Conservation (phyloP, 2,113 vertebrate genomes). For the Pomatostomus ruficeps region DNA sequence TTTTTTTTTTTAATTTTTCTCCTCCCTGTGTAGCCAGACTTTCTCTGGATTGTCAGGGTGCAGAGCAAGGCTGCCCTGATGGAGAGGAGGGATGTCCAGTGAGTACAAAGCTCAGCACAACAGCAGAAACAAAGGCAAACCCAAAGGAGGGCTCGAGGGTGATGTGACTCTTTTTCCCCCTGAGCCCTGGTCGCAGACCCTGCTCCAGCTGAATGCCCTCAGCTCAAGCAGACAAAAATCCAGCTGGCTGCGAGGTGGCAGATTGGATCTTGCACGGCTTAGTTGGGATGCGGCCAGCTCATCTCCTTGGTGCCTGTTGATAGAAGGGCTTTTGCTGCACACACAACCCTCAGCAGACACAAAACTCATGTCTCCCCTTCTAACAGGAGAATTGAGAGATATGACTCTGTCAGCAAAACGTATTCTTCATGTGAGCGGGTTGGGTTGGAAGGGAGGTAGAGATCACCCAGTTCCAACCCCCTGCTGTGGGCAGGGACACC, state of each 20-base stretch:
- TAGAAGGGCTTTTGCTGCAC: slow-evolving; percentile 6
- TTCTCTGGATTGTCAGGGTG: not conserved
- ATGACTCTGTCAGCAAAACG: not conserved
- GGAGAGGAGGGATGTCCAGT: not conserved
- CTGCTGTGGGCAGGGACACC: not conserved
- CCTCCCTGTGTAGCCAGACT: not conserved
- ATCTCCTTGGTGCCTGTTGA: slow-evolving; percentile 37
- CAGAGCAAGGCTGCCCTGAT: not conserved
- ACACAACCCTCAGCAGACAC: slow-evolving; percentile 15
- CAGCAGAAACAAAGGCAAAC: not conserved
- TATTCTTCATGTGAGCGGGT: not conserved
- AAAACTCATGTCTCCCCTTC: slow-evolving; percentile 14
- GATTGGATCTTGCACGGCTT: not conserved
- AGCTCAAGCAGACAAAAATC: not conserved
- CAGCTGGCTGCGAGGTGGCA: not conserved
- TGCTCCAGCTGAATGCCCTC: not conserved
- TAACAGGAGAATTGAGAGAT: not conserved
- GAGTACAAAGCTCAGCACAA: fast-evolving
- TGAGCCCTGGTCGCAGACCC: not conserved
- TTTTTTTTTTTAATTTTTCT: not conserved
- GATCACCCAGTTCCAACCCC: no score
- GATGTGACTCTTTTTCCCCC: not conserved
- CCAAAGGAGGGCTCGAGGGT: not conserved
- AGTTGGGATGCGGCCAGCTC: not conserved
- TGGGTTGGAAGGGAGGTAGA: not conserved